Evolutionary conservation across 2,797 vertebrate genomes (phyloP), one percentile per base, ranked within the genome.

Genomic region (Anguilla marmorata): DNA sequence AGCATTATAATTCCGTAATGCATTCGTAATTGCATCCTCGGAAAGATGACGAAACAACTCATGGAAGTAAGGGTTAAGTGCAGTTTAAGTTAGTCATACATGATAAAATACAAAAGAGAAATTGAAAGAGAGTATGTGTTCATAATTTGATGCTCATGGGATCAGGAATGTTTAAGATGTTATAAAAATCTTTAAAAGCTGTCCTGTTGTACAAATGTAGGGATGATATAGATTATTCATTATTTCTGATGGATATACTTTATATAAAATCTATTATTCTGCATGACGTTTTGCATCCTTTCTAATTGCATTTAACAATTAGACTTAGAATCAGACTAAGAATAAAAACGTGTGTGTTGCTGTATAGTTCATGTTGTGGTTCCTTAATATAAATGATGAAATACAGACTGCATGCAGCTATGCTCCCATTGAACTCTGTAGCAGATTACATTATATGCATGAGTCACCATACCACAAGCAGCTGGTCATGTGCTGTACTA

Each of bases 1-100:
- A 95, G 92, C 89, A 89, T 94, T 95, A 95, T 93, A 91, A 95
- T 95, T 96, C 94, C 93, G 90, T 92, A 94, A 93, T 94, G 94
- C 90, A 95, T 96, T 96, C 93, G 76, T 92, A 94, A 87, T 94
- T 94, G 89, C 86, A 90, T 92, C 92, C 96, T 94, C 94, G 58
- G 90, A 92, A 91, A 87, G 90, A 91, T 88, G 90, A 93, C 92
- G 90, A 92, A 95, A 92, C 89, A 85, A 90, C 93, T 93, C 91
- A 93, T 88, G 4, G 87, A 90, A 1, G 41, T 90, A 85, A 90
- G 86, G 93, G 84, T 87, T 91, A 90, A 91, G 85, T 88, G 88
- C 83, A 83, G 90, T 91, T 86, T 89, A 91, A 92, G 86, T 89
- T 63, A 88, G 16, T 50, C 50, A 82, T 82, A n/a, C 9, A 82